A percentile compares a stretch with the other conserved stretches of the same genome.
phyloP scores from a whole-genome alignment of 2,797 vertebrate genomes.

The Alosa sapidissima region DNA sequence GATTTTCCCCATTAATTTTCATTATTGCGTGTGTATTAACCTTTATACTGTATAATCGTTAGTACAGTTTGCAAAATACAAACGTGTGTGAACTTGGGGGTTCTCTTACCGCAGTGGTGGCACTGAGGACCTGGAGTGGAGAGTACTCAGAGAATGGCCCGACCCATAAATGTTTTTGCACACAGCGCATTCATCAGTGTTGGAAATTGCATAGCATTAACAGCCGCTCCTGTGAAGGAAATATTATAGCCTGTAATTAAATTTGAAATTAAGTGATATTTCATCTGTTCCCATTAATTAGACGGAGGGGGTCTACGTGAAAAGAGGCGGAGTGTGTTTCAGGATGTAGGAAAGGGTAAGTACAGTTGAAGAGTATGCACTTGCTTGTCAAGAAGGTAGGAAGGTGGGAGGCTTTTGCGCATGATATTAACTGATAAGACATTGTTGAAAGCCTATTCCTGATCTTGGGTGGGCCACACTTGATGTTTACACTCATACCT shows the following conservation, averaged over 20 bases:
- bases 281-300: constrained; percentile 79
- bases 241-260: constrained; percentile 79
- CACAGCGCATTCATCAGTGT: constrained; percentile 65
- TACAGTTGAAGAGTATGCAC: background rate
- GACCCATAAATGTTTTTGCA: constrained; percentile 68
- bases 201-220: constrained; percentile 63
- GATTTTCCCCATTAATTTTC: constrained; percentile 74
- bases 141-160: constrained; percentile 48
- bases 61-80: constrained; percentile 47
- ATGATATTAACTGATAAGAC: background rate
- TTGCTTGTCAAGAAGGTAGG: background rate
- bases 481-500: background rate
- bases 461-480: background rate
- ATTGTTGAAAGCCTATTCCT: background rate
- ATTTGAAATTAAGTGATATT: constrained; percentile 82
- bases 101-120: constrained; percentile 52
- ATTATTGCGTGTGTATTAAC: constrained; percentile 69
- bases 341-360: constrained; percentile 53
- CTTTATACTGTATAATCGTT: constrained; percentile 59
- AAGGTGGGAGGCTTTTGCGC: background rate
- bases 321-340: constrained; percentile 67
- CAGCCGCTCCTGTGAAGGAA: constrained; percentile 70
- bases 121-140: constrained; percentile 57
- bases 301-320: constrained; percentile 64
- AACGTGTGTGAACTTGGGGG: constrained; percentile 19